phyloP scores from a whole-genome alignment of 1,140 invertebrate genomes.

The Medauroidea extradentata region DNA sequence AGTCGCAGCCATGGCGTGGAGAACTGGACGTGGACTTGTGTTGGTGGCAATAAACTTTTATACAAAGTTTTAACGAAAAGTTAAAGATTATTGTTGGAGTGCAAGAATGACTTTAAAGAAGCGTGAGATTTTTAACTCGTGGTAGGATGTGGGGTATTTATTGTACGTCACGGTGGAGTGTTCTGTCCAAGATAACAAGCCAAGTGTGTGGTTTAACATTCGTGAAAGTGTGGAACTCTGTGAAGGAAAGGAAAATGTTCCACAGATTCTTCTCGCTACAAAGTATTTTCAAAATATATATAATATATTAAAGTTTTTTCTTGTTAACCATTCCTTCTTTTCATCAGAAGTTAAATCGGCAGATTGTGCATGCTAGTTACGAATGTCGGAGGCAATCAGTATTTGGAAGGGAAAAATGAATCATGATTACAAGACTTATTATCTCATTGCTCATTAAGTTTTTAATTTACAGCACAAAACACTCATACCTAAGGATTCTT shows the following conservation, averaged over 20 bases:
- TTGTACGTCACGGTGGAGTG: too few species aligned
- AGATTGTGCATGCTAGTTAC: background rate
- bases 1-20: background rate
- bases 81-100: background rate
- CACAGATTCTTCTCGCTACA: background rate
- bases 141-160: constrained; percentile 1
- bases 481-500: constrained; percentile 13
- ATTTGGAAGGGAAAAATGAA: background rate
- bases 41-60: constrained; percentile 13
- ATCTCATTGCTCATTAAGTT: constrained; percentile 12
- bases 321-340: constrained; percentile 6
- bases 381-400: background rate
- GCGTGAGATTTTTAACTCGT: background rate
- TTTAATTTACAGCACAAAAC: constrained; percentile 9
- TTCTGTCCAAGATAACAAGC: background rate
- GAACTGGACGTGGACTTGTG: background rate
- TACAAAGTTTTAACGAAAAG: constrained; percentile 1
- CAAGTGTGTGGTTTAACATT: background rate
- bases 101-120: background rate
- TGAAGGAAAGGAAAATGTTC: background rate
- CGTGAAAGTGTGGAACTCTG: background rate
- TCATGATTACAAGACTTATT: background rate
- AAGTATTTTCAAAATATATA: background rate
- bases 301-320: constrained; percentile 4
- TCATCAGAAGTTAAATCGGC: background rate